Evolutionary conservation across 1,140 invertebrate species (phyloP).

Genomic region (Drosophila equinoxialis): DNA sequence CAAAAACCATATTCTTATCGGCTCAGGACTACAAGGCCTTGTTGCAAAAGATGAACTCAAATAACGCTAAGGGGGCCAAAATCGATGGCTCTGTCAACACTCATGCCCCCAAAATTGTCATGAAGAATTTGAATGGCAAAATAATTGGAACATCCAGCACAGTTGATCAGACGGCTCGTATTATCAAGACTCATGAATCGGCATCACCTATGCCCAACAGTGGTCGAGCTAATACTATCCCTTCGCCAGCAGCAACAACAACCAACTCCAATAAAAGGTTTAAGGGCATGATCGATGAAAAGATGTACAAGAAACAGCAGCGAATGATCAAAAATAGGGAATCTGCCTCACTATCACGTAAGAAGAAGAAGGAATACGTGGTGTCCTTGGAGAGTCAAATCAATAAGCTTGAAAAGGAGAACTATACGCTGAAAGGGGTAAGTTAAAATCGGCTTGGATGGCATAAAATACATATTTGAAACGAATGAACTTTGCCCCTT

Average conservation of each 20-base stretch:
- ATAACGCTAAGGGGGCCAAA: conserved; percentile 59
- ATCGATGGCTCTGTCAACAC: conserved; percentile 43
- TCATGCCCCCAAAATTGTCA: conserved; percentile 72
- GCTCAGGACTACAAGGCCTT: conserved; percentile 84
- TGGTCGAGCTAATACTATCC: neutral
- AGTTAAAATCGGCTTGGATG: conserved; percentile 69
- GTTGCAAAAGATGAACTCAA: conserved; percentile 82
- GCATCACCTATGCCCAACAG: neutral
- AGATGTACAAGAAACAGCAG: conserved; percentile 91
- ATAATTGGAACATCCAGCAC: conserved; percentile 49
- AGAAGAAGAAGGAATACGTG: conserved; percentile 96
- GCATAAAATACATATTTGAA: too few relatives aligned
- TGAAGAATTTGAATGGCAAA: conserved; percentile 76
- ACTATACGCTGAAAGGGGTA: conserved; percentile 88
- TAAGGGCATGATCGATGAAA: conserved; percentile 83
- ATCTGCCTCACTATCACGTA: conserved; percentile 94
- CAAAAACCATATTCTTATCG: conserved; percentile 84
- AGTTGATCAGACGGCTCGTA: conserved; percentile 11
- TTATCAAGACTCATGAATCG: neutral
- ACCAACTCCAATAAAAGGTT: conserved; percentile 34
- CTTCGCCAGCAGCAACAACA: neutral
- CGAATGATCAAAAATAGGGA: conserved; percentile 96
- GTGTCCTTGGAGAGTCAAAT: conserved; percentile 90
- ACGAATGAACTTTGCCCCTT: too few relatives aligned
- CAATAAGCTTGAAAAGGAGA: conserved; percentile 88